phyloP scores from a whole-genome alignment of 1,140 invertebrate genomes.

The Vanessa tameamea region DNA sequence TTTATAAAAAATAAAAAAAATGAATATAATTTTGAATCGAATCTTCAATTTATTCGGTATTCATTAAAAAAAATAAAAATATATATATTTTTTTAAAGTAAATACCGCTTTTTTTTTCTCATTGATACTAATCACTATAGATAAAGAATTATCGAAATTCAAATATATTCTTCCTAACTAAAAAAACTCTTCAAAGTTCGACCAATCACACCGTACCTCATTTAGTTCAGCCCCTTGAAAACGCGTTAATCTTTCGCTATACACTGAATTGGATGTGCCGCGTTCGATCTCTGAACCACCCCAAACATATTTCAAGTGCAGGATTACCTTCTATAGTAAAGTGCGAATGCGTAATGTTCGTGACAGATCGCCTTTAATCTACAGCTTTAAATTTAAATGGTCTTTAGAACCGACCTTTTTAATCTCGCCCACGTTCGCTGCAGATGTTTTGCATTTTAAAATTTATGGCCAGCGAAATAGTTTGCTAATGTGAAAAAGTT shows the following conservation, averaged over 20 bases:
- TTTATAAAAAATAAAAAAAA: not conserved
- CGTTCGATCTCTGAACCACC: constrained; percentile 40
- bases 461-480: constrained; percentile 35
- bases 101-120: too few species aligned
- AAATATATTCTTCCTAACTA: not conserved
- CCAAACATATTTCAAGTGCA: constrained; percentile 74
- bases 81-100: too few species aligned
- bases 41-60: too few species aligned
- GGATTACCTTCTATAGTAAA: constrained; percentile 62
- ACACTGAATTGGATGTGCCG: constrained; percentile 60
- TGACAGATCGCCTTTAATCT: constrained; percentile 70
- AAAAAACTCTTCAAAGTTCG: not conserved
- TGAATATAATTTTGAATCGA: not conserved
- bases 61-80: too few species aligned
- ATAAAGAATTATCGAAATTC: too few species aligned
- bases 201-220: constrained; percentile 22
- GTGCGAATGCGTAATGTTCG: constrained; percentile 73
- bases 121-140: too few species aligned
- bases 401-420: constrained; percentile 65
- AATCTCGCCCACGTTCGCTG: constrained; percentile 56
- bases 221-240: constrained; percentile 36
- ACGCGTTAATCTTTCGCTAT: constrained; percentile 59
- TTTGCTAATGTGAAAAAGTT: constrained; percentile 24
- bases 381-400: constrained; percentile 62
- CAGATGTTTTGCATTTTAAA: constrained; percentile 51